A percentile compares a stretch with the other conserved stretches of the same genome.
These are phyloP conservation scores for Aporophyla nigra DNA, from an alignment of 2,888 invertebrate genomes.

Conservation along the genomic window DNA sequence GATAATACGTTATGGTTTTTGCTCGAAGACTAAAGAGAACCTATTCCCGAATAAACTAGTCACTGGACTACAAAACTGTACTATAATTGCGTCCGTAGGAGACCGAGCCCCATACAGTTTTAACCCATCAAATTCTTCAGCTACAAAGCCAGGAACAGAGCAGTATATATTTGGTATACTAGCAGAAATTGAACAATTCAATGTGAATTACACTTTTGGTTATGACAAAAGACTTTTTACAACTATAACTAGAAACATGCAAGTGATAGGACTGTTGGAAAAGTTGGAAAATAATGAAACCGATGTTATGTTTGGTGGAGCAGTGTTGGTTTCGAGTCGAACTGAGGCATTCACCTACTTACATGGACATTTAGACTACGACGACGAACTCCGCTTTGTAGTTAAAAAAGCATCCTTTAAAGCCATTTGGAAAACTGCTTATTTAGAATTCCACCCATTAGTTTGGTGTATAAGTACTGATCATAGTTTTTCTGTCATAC, in stretches of 20 bases:
- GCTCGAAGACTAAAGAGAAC: constrained; percentile 54
- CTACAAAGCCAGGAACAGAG: constrained; percentile 41
- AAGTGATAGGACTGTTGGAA: constrained; percentile 37
- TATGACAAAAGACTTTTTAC: constrained; percentile 2
- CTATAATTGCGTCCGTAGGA: constrained; percentile 67
- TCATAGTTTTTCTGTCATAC: constrained; percentile 25
- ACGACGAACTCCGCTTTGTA: constrained; percentile 49
- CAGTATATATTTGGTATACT: constrained; percentile 45
- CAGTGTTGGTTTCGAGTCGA: constrained; percentile 28
- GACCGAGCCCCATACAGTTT: constrained; percentile 76
- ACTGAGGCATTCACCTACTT: constrained; percentile 36
- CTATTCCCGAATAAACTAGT: constrained; percentile 71
- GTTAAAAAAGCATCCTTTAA: constrained; percentile 45
- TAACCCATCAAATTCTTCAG: constrained; percentile 46
- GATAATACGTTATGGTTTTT: constrained; percentile 74
- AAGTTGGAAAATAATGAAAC: constrained; percentile 51
- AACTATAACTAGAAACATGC: constrained; percentile 39
- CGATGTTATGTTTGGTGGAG: constrained; percentile 52
- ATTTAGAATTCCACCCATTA: constrained; percentile 55
- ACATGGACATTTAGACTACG: constrained; percentile 45
- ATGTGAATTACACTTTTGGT: constrained; percentile 25
- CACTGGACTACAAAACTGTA: constrained; percentile 75
- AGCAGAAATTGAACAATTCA: constrained; percentile 43
- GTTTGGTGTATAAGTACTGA: constrained; percentile 56
- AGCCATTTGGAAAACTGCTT: constrained; percentile 67